phyloP scores from a whole-genome alignment of 2,888 invertebrate species.

The Aleiodes testaceus region DNA sequence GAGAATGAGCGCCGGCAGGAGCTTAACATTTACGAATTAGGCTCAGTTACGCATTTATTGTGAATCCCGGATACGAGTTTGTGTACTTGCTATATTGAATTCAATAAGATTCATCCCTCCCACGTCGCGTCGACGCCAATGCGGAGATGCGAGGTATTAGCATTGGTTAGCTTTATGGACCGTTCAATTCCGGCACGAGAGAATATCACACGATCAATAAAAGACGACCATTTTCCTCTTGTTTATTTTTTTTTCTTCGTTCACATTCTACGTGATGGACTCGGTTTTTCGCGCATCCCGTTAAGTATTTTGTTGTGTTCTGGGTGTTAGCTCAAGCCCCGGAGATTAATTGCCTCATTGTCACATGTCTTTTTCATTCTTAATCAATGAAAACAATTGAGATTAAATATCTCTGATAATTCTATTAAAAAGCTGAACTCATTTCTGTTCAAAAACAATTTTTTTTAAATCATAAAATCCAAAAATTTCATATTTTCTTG shows the following conservation, averaged over 20 bases:
- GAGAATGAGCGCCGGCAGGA: constrained; percentile 60
- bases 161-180: constrained; percentile 79
- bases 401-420: too few species aligned
- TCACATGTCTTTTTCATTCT: neutral
- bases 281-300: neutral
- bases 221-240: constrained; percentile 31
- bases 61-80: constrained; percentile 9
- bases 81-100: constrained; percentile 18
- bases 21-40: constrained; percentile 70
- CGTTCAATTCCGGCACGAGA: constrained; percentile 74
- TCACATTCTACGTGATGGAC: neutral
- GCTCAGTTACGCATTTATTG: constrained; percentile 72
- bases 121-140: constrained; percentile 63
- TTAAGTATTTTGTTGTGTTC: constrained; percentile 38
- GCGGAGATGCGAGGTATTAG: constrained; percentile 74
- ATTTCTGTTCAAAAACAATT: too few species aligned
- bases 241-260: constrained; percentile 4
- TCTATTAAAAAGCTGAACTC: too few species aligned
- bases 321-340: neutral
- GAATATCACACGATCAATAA: constrained; percentile 51
- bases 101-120: constrained; percentile 23
- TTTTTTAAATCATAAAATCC: too few species aligned
- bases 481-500: too few species aligned
- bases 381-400: too few species aligned
- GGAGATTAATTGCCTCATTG: constrained; percentile 35